Percentiles rank a stretch among this genome's conserved stretches.
Evolutionary conservation across 2,797 vertebrate genomes (phyloP).

Genomic region (Gymnopithys bicolor): DNA sequence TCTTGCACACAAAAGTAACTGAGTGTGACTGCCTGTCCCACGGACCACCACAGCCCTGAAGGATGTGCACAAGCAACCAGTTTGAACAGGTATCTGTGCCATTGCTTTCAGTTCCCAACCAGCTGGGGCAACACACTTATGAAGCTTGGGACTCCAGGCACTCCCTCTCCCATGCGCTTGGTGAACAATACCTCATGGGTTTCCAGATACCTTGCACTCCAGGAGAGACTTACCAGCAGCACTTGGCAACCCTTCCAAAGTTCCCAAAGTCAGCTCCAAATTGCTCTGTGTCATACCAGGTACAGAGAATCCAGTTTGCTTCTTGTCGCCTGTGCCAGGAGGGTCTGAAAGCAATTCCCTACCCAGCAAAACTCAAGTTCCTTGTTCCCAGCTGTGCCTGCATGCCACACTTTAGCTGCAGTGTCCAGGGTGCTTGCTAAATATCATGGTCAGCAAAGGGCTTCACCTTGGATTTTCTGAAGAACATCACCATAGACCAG

Average conservation of each 20-base stretch:
- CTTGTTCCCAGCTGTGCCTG: neutral
- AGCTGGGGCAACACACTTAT: neutral
- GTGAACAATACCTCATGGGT: neutral
- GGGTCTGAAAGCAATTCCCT: neutral
- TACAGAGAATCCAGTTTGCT: neutral
- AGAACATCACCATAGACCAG: neutral
- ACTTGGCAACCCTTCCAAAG: neutral
- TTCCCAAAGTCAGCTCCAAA: neutral
- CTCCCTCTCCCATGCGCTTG: neutral
- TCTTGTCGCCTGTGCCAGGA: neutral
- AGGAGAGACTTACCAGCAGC: neutral
- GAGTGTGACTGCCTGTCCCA: neutral
- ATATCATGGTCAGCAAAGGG: neutral
- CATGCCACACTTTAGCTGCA: neutral
- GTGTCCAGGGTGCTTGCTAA: neutral
- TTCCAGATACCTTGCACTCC: neutral
- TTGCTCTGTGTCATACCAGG: neutral
- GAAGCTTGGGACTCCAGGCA: neutral
- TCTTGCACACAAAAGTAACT: neutral
- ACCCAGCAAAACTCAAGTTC: neutral
- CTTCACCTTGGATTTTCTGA: neutral
- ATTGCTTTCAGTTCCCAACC: neutral
- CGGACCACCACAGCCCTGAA: neutral
- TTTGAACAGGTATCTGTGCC: neutral
- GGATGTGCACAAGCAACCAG: rapidly evolving